phyloP scores from a whole-genome alignment of 1,140 invertebrate species.

The Latrodectus geometricus region DNA sequence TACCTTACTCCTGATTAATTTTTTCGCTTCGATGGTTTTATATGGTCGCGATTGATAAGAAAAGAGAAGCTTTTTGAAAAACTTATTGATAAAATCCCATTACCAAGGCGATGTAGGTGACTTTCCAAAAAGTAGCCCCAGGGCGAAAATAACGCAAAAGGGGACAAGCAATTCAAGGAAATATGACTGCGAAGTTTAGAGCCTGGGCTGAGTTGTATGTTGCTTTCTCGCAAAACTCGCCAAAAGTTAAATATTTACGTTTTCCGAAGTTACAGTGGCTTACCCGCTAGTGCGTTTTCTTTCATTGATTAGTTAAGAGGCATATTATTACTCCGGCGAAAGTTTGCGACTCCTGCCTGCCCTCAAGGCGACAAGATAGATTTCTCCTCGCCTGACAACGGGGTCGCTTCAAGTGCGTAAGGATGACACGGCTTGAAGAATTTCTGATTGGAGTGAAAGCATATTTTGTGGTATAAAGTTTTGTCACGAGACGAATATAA shows the following conservation, averaged over 20 bases:
- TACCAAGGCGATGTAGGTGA: neutral
- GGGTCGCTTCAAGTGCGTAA: neutral
- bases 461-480: neutral
- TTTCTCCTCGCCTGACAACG: neutral
- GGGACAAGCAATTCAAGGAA: neutral
- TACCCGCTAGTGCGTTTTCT: constrained; percentile 40
- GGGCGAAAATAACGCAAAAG: constrained; percentile 18
- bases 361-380: neutral
- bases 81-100: constrained; percentile 38
- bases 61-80: constrained; percentile 8
- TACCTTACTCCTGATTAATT: constrained; percentile 42
- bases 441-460: constrained; percentile 6
- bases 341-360: neutral
- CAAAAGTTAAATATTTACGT: constrained; percentile 60
- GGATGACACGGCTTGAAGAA: neutral
- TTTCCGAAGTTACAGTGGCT: constrained; percentile 48
- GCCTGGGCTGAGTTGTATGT: constrained; percentile 5
- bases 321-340: constrained; percentile 48
- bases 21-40: constrained; percentile 20
- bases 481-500: neutral
- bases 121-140: neutral
- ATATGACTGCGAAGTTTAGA: neutral
- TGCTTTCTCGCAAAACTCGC: constrained; percentile 35
- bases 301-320: constrained; percentile 57
- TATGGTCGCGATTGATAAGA: constrained; percentile 13